phyloP scores from a whole-genome alignment of 1,140 invertebrate species.

The Solenopsis fugax region DNA sequence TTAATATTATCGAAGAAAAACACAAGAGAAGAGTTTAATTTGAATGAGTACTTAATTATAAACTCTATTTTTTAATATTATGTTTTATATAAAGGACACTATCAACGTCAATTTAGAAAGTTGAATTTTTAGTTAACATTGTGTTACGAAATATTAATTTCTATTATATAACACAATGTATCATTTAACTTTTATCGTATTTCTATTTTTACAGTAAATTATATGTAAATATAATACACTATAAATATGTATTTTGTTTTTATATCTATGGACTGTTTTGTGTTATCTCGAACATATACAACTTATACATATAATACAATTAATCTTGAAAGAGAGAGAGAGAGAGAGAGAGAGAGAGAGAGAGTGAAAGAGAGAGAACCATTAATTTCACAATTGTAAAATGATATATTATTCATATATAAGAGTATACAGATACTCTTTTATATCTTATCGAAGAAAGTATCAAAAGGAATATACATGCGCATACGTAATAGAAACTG shows the following conservation, averaged over 20 bases:
- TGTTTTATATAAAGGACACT: slow-evolving; percentile 52
- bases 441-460: slow-evolving; percentile 45
- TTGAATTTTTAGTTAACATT: slow-evolving; percentile 18
- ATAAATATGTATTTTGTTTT: slow-evolving; percentile 70
- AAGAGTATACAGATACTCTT: slow-evolving; percentile 47
- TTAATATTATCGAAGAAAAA: slow-evolving; percentile 30
- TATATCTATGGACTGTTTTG: slow-evolving; percentile 37
- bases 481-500: slow-evolving; percentile 32
- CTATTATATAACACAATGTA: slow-evolving; percentile 43
- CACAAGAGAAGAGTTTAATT: not conserved
- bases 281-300: slow-evolving; percentile 48
- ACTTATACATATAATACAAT: slow-evolving; percentile 15
- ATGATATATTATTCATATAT: slow-evolving; percentile 4
- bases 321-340: slow-evolving; percentile 24
- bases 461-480: not conserved
- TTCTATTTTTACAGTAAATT: slow-evolving; percentile 72
- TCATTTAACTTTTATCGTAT: slow-evolving; percentile 47
- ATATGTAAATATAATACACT: slow-evolving; percentile 64
- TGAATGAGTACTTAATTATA: slow-evolving; percentile 48
- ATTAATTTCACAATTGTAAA: slow-evolving; percentile 27
- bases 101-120: slow-evolving; percentile 45
- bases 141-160: slow-evolving; percentile 47
- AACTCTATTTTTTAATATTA: slow-evolving; percentile 54
- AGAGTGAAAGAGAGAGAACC: not conserved
- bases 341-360: not conserved